Evolutionary conservation across 1,140 invertebrate species (phyloP).

Genomic region (Notospermus geniculatus): DNA sequence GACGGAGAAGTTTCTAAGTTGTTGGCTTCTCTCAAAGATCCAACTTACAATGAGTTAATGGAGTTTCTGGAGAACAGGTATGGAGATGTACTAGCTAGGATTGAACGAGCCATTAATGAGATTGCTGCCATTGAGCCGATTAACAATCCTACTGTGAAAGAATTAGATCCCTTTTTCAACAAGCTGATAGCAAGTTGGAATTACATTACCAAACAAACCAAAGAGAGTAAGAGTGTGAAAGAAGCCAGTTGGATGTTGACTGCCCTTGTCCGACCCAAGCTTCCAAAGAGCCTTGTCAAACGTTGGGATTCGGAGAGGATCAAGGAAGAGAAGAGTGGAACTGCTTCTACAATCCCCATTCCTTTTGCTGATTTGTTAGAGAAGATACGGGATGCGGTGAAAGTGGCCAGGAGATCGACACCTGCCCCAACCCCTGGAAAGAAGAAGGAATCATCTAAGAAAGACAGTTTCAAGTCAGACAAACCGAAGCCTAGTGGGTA

Average conservation of each 20-base stretch:
- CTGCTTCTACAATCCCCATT: neutral
- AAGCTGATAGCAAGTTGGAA: neutral
- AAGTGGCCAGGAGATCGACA: neutral
- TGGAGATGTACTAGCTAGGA: neutral
- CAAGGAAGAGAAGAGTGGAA: neutral
- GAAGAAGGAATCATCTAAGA: too few species aligned
- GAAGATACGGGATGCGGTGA: neutral
- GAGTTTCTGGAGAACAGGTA: neutral
- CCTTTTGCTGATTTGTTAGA: neutral
- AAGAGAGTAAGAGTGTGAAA: neutral
- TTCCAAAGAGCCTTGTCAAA: constrained; percentile 2
- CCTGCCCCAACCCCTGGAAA: neutral
- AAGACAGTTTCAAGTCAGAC: neutral
- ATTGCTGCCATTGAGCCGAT: neutral
- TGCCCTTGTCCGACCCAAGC: neutral
- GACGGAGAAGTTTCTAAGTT: constrained; percentile 1
- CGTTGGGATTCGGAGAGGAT: neutral
- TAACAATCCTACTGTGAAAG: neutral
- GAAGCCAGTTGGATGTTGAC: neutral
- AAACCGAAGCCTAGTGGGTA: neutral
- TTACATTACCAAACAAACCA: neutral
- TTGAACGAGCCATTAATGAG: neutral
- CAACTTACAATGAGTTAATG: neutral
- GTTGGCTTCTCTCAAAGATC: neutral
- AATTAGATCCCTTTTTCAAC: neutral